Conservation (phyloP, 2,888 invertebrate genomes). For the Ceraclea dissimilis region DNA sequence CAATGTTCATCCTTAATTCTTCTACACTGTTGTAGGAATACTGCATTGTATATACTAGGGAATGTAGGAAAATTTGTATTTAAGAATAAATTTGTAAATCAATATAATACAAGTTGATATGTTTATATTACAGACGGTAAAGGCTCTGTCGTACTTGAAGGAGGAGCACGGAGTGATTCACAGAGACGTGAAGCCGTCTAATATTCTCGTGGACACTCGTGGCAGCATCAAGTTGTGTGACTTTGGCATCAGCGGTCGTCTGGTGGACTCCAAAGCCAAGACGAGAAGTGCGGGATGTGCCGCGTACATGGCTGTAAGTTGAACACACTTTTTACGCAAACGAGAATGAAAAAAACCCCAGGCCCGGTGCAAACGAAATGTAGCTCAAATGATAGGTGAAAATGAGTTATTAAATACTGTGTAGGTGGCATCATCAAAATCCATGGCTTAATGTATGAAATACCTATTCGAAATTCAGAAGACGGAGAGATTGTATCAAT, state of each 20-base stretch:
- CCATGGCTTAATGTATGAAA: background rate
- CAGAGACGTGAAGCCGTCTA: slow-evolving; percentile 97
- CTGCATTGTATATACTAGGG: too few species aligned
- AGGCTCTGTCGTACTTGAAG: slow-evolving; percentile 95
- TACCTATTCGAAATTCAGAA: too few species aligned
- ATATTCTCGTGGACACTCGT: slow-evolving; percentile 90
- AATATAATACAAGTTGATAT: background rate
- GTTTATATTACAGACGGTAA: slow-evolving; percentile 68
- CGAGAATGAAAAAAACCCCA: too few species aligned
- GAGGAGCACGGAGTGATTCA: slow-evolving; percentile 96
- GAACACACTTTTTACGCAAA: too few species aligned
- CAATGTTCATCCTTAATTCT: too few species aligned
- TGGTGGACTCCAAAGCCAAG: slow-evolving; percentile 97
- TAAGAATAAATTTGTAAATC: background rate
- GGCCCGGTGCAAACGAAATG: too few species aligned
- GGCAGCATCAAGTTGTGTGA: slow-evolving; percentile 98
- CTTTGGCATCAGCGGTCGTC: slow-evolving; percentile 96
- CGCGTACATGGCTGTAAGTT: slow-evolving; percentile 95
- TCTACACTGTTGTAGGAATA: too few species aligned
- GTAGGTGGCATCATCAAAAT: background rate
- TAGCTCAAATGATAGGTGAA: too few species aligned
- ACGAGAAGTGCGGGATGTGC: slow-evolving; percentile 96
- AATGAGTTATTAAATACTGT: too few species aligned
- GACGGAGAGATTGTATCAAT: too few species aligned
- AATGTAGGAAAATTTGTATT: slow-evolving; percentile 2